Evolutionary conservation across 2,888 invertebrate species (phyloP).

Genomic region (Omphaloscelis lunosa): DNA sequence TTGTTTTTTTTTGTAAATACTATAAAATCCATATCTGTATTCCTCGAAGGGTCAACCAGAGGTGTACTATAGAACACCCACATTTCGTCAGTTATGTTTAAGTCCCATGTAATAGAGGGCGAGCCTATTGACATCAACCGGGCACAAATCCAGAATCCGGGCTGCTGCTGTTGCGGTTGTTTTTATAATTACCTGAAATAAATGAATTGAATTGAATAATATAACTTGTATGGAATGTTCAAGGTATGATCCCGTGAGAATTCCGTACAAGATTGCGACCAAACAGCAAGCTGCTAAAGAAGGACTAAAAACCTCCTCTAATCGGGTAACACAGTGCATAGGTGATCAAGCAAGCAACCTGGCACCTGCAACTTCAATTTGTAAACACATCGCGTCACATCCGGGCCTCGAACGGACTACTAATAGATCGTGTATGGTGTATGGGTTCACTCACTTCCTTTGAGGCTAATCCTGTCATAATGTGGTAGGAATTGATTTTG

Average conservation of each 20-base stretch:
- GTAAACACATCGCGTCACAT: conserved; percentile 43
- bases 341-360: neutral
- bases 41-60: too few relatives aligned
- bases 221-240: neutral
- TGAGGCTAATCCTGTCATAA: conserved; percentile 39
- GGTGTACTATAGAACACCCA: too few relatives aligned
- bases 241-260: neutral
- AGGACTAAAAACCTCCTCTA: neutral
- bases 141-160: too few relatives aligned
- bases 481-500: conserved; percentile 10
- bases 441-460: conserved; percentile 46
- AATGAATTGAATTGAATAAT: neutral
- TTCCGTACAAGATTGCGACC: neutral
- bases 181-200: neutral
- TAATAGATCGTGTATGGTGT: conserved; percentile 7
- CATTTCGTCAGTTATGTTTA: too few relatives aligned
- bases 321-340: neutral
- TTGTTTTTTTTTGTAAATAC: neutral
- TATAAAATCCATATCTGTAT: neutral
- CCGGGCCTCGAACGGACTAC: conserved; percentile 18
- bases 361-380: conserved; percentile 10
- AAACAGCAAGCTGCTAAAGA: neutral
- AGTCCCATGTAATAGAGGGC: too few relatives aligned
- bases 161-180: too few relatives aligned
- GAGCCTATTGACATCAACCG: too few relatives aligned